Percentiles rank a stretch among this genome's conserved stretches.
These are phyloP conservation scores for Caenorhabditis tropicalis DNA, from an alignment of 1,140 invertebrate species.

Conservation along the genomic window DNA sequence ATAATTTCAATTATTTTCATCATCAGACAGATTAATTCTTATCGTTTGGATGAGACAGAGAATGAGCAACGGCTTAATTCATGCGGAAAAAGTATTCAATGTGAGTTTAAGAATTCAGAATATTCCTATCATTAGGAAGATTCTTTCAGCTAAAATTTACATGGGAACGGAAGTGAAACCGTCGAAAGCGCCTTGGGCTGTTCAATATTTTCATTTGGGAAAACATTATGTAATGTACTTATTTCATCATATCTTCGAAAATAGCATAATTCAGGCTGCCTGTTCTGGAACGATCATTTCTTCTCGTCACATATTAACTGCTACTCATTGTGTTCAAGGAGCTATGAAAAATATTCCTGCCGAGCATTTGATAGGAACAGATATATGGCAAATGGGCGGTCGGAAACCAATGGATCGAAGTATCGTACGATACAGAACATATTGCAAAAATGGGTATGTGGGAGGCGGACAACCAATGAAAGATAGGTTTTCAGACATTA, in stretches of 20 bases:
- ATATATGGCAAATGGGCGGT: not conserved
- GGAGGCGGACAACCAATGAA: no score
- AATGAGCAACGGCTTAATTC: no score
- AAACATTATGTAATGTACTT: not conserved
- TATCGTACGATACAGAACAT: not conserved
- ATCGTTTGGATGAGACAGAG: no score
- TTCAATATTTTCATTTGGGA: not conserved
- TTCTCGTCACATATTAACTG: slow-evolving; percentile 4
- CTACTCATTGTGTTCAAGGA: not conserved
- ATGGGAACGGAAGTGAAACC: not conserved
- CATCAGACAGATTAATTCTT: no score
- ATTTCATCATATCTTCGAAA: no score
- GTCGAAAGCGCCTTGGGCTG: not conserved
- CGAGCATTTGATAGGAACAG: no score
- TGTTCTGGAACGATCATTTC: slow-evolving; percentile 13
- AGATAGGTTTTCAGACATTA: slow-evolving; percentile 1
- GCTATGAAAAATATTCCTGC: no score
- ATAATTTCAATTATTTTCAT: no score
- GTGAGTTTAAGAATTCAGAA: not conserved
- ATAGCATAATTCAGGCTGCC: no score
- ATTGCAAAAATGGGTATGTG: not conserved
- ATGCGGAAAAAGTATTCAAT: not conserved
- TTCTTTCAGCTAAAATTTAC: not conserved
- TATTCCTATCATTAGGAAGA: no score
- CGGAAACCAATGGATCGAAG: not conserved